These are phyloP conservation scores for Drosophila anomalata DNA, from an alignment of 2,888 invertebrate species.

Conservation along the genomic window DNA sequence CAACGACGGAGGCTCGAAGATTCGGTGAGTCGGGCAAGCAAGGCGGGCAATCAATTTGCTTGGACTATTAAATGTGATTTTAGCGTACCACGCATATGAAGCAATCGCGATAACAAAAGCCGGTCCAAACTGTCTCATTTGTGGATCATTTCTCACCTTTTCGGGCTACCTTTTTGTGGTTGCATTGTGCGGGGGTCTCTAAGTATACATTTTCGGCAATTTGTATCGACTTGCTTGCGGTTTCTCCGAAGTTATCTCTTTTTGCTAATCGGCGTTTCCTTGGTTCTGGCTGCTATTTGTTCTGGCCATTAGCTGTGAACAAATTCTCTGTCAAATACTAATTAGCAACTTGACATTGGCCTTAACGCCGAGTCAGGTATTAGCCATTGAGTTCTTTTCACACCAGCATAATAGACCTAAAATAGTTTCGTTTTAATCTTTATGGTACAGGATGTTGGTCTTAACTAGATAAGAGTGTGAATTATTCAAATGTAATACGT, in stretches of 20 bases:
- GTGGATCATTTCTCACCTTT: constrained; percentile 16
- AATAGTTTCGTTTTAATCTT: not conserved
- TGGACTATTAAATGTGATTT: constrained; percentile 78
- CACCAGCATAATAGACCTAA: constrained; percentile 26
- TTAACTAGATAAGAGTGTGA: not conserved
- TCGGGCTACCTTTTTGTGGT: constrained; percentile 27
- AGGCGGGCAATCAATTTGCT: constrained; percentile 61
- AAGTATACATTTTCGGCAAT: constrained; percentile 33
- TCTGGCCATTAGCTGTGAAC: constrained; percentile 54
- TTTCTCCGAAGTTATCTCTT: constrained; percentile 39
- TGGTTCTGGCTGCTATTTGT: constrained; percentile 59
- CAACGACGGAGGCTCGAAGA: constrained; percentile 45
- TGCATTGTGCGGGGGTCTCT: constrained; percentile 46
- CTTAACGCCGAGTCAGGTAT: constrained; percentile 31
- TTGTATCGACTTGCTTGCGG: constrained; percentile 37
- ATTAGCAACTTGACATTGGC: constrained; percentile 52
- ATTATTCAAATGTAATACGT: not conserved
- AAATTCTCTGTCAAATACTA: constrained; percentile 36
- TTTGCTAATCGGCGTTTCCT: constrained; percentile 35
- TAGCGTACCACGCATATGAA: constrained; percentile 64
- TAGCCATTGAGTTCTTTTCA: constrained; percentile 23
- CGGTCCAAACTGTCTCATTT: constrained; percentile 28
- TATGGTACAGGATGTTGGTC: not conserved
- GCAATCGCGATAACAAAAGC: constrained; percentile 50
- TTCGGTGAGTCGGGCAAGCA: constrained; percentile 10